Evolutionary conservation across 2,797 vertebrate species (phyloP).

Genomic region (Gymnodraco acuticeps): DNA sequence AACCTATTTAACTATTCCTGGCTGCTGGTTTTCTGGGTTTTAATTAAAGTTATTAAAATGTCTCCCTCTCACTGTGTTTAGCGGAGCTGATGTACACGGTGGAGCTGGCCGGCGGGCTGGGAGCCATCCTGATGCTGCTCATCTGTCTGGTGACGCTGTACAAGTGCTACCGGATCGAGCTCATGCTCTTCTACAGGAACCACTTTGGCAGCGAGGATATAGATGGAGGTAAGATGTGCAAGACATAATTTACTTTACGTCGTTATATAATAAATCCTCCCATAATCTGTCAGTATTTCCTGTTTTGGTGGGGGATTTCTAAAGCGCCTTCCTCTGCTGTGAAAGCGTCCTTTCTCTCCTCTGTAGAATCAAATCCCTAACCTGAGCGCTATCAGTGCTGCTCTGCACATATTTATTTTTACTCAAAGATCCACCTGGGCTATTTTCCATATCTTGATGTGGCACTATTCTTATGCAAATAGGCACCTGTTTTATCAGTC

Average conservation of each 20-base stretch:
- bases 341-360: constrained; percentile 37
- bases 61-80: constrained; percentile 49
- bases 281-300: constrained; percentile 22
- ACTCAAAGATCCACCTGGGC: constrained; percentile 43
- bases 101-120: constrained; percentile 96
- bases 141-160: constrained; percentile 95
- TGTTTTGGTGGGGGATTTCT: constrained; percentile 24
- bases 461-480: constrained; percentile 55
- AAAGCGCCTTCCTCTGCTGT: constrained; percentile 15
- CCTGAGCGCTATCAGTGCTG: constrained; percentile 18
- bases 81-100: constrained; percentile 98
- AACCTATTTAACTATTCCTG: neutral
- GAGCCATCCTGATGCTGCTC: constrained; percentile 96
- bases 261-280: constrained; percentile 15
- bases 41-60: neutral
- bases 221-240: constrained; percentile 91
- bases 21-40: constrained; percentile 5
- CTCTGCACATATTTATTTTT: constrained; percentile 46
- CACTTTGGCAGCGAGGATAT: constrained; percentile 98
- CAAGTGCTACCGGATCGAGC: constrained; percentile 98
- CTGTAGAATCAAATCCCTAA: constrained; percentile 34
- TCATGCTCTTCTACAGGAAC: constrained; percentile 98
- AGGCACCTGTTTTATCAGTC: constrained; percentile 37
- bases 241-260: constrained; percentile 8
- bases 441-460: constrained; percentile 51